A percentile compares a stretch with the other conserved stretches of the same genome.
Evolutionary conservation across 1,140 invertebrate genomes (phyloP).

Genomic region (Holcopasites calliopsidis): DNA sequence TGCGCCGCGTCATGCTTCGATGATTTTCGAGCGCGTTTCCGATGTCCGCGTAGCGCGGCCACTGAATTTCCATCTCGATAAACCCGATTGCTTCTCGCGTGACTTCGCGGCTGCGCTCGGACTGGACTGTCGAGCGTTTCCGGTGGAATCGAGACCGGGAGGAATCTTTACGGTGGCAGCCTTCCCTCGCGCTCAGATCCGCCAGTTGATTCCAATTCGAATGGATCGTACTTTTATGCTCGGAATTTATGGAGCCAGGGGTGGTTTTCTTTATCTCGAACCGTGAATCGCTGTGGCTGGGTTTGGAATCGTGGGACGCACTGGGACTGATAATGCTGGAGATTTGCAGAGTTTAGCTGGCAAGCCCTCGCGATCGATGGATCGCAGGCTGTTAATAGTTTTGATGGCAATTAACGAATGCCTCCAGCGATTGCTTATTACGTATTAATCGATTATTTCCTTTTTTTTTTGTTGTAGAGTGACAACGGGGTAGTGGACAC

Average conservation of each 20-base stretch:
- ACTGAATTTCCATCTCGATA: constrained; percentile 60
- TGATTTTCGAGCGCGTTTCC: constrained; percentile 44
- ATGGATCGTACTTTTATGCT: not conserved
- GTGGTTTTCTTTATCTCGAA: not conserved
- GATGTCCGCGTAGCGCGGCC: constrained; percentile 4
- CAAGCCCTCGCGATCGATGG: too few species aligned
- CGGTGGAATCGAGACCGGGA: not conserved
- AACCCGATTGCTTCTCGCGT: too few species aligned
- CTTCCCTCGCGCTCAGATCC: not conserved
- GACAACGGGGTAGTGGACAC: constrained; percentile 79
- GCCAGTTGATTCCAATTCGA: not conserved
- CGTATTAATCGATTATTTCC: constrained; percentile 25
- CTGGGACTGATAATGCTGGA: too few species aligned
- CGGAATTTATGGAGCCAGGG: not conserved
- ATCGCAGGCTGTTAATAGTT: too few species aligned
- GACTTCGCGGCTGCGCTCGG: not conserved
- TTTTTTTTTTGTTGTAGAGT: constrained; percentile 76
- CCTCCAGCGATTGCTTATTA: not conserved
- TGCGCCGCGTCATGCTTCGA: constrained; percentile 46
- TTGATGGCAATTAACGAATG: not conserved
- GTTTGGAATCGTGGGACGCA: not conserved
- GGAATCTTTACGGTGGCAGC: not conserved
- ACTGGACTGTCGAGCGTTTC: constrained; percentile 1
- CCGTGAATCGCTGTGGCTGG: not conserved
- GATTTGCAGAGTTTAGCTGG: too few species aligned